Percentiles rank a stretch among this genome's conserved stretches.
These are phyloP conservation scores for Minunthozetes semirufus DNA, from an alignment of 2,888 invertebrate genomes.

Conservation along the genomic window DNA sequence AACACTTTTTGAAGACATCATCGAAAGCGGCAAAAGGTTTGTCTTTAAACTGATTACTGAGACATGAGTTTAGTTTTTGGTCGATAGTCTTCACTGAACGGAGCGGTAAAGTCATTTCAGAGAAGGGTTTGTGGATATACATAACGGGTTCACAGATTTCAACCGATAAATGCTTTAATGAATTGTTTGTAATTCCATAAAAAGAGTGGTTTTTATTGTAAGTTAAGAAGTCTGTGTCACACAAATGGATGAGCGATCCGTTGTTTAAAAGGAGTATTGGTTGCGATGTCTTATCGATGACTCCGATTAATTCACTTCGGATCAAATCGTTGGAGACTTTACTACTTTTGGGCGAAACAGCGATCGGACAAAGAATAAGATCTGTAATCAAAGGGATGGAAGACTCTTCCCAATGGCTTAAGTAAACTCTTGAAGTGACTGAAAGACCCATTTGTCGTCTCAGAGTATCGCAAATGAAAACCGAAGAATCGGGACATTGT, in stretches of 20 bases:
- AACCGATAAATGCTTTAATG: background rate
- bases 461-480: constrained; percentile 10
- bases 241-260: constrained; percentile 26
- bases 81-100: background rate
- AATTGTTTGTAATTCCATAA: background rate
- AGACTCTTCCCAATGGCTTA: background rate
- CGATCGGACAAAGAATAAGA: constrained; percentile 21
- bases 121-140: constrained; percentile 2
- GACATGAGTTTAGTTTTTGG: background rate
- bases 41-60: background rate
- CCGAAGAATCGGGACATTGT: constrained; percentile 6
- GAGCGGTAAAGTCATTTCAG: background rate
- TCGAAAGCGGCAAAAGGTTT: constrained; percentile 32
- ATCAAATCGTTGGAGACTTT: constrained; percentile 5
- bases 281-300: background rate
- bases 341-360: background rate
- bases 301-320: background rate
- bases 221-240: background rate
- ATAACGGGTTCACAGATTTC: constrained; percentile 24
- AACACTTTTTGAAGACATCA: background rate
- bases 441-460: constrained; percentile 24
- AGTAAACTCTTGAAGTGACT: constrained; percentile 12
- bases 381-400: background rate
- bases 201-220: background rate
- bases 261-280: background rate